phyloP scores from a whole-genome alignment of 1,140 invertebrate species.

The Drosophila quadrilineata region DNA sequence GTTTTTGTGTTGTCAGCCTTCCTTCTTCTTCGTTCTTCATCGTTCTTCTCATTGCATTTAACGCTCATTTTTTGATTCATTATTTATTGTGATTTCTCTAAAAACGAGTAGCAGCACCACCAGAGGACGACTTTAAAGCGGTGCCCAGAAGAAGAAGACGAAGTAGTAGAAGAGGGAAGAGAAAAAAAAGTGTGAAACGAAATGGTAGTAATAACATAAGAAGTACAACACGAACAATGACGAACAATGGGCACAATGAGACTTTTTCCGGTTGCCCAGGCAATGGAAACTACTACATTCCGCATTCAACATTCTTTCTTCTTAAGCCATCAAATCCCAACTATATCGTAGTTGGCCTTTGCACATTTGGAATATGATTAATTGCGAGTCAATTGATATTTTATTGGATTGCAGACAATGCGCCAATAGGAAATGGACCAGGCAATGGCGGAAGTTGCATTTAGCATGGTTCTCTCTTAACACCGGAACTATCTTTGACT shows the following conservation, averaged over 20 bases:
- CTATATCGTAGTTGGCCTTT: constrained; percentile 29
- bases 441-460: constrained; percentile 60
- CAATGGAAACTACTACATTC: not conserved
- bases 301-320: not conserved
- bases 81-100: constrained; percentile 77
- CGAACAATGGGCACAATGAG: constrained; percentile 61
- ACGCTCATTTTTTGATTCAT: constrained; percentile 80
- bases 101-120: constrained; percentile 62
- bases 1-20: constrained; percentile 37
- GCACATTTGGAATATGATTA: constrained; percentile 77
- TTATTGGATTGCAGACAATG: constrained; percentile 62
- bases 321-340: constrained; percentile 1
- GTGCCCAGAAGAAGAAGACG: constrained; percentile 2
- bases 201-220: constrained; percentile 33
- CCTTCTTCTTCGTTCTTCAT: constrained; percentile 31
- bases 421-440: constrained; percentile 19
- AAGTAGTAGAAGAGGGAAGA: too few species aligned
- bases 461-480: constrained; percentile 32
- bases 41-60: constrained; percentile 67
- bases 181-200: constrained; percentile 68
- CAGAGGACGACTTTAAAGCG: constrained; percentile 40
- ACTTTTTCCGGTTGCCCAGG: constrained; percentile 59
- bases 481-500: constrained; percentile 43
- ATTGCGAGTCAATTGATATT: constrained; percentile 81
- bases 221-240: constrained; percentile 40